Base-by-base conservation (phyloP, 2,113 vertebrate species). In the Myotis davidii region DNA sequence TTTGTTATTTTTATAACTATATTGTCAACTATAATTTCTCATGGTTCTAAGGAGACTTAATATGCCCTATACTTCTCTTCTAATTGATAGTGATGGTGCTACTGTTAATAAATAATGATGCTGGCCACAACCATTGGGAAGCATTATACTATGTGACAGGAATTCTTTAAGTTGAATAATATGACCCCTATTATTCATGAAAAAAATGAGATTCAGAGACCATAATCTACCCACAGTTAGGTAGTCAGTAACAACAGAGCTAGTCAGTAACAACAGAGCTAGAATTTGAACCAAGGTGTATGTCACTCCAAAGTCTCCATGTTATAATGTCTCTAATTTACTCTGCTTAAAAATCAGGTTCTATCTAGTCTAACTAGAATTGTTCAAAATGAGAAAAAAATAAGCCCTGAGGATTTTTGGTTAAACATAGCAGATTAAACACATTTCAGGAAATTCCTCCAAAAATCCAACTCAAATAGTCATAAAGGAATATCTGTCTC, bases 301-400 rank as follows among this genome's bases (percentile, higher is more conserved):
- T 52, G 72, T 83, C 39, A 91, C 50, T 88, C 17, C 13, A 14
- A 83, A 77, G 42, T n/a, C 32, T 54, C 37, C 29, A 34, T 73
- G 17, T n/a, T 42, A 50, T 3, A 45, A 17, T 82, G 34, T 78
- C 64, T 67, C 13, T 17, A 61, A 13, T 23, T 39, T 50, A 21
- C 10, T 59, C n/a, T 81, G 37, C 25, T 84, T 69, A 90, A 74
- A 88, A 86, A 59, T 90, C 74, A 90, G 82, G 37, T 6, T 4
- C 32, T 34, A 39, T 4, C 32, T 34, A n/a, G 32, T 84, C 11
- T 79, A 85, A 92, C 27, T 70, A 69, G n/a, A 93, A 50, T 13
- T 81, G 42, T 56, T 17, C 74, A 90, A 85, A 89, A 32, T 34
- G 32, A 90, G 25, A 85, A 85, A 17, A 93, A 88, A 88, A 92